These are phyloP conservation scores for Hephaestus fuliginosus DNA, from an alignment of 2,797 vertebrate genomes.

Conservation along the genomic window DNA sequence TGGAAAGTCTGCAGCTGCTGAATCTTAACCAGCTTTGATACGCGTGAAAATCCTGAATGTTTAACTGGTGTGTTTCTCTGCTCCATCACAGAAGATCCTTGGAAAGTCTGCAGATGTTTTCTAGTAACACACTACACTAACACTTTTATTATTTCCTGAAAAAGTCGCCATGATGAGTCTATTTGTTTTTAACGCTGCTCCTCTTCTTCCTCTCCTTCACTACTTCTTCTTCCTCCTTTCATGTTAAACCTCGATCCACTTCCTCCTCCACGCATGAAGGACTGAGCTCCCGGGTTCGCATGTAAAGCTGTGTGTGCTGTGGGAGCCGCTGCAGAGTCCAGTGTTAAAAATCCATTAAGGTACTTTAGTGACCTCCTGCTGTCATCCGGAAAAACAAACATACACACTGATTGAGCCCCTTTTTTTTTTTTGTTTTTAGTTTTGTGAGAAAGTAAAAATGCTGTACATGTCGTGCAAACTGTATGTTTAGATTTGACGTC, in stretches of 20 bases:
- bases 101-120: background rate
- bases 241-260: background rate
- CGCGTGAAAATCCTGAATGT: background rate
- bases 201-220: constrained; percentile 3
- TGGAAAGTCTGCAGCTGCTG: background rate
- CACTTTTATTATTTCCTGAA: background rate
- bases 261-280: background rate
- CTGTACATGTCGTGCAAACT: constrained; percentile 62
- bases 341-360: constrained; percentile 5
- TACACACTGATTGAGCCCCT: constrained; percentile 41
- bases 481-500: constrained; percentile 61
- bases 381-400: background rate
- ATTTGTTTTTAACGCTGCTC: no score
- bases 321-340: constrained; percentile 4
- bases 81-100: background rate
- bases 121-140: background rate
- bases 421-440: constrained; percentile 54
- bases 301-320: background rate
- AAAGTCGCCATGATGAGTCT: background rate
- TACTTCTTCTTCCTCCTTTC: background rate
- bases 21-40: background rate
- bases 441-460: constrained; percentile 57
- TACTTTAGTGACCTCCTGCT: background rate
- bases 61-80: background rate
- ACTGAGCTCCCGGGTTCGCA: background rate